Evolutionary conservation across 1,140 invertebrate species (phyloP).

Genomic region (Ceratina australensis): DNA sequence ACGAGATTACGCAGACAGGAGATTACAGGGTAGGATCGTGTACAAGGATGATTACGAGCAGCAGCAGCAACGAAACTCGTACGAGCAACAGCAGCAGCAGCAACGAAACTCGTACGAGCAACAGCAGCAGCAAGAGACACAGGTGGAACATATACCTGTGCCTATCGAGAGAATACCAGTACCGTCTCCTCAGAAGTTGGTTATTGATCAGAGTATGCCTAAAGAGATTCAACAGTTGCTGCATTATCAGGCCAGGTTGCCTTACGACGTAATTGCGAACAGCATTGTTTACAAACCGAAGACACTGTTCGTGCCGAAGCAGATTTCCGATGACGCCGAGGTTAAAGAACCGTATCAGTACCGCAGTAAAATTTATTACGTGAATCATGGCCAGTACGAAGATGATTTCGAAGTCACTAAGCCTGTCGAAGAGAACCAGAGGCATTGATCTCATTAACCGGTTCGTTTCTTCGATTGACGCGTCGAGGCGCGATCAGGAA

Average conservation of each 20-base stretch:
- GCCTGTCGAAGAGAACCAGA: slow-evolving; percentile 46
- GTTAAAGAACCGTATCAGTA: slow-evolving; percentile 66
- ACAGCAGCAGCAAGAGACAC: slow-evolving; percentile 32
- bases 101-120: not conserved
- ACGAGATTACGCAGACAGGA: slow-evolving; percentile 20
- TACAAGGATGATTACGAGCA: slow-evolving; percentile 60
- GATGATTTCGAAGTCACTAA: slow-evolving; percentile 39
- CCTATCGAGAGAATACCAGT: slow-evolving; percentile 18
- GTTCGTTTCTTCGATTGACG: not conserved
- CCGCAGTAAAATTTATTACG: slow-evolving; percentile 71
- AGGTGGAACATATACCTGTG: slow-evolving; percentile 34
- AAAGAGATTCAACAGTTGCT: slow-evolving; percentile 71
- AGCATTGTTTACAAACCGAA: slow-evolving; percentile 72
- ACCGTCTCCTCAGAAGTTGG: slow-evolving; percentile 7
- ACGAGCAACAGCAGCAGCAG: not conserved
- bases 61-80: slow-evolving; percentile 1
- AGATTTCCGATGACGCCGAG: slow-evolving; percentile 64
- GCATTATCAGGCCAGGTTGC: slow-evolving; percentile 72
- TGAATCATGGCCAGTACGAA: slow-evolving; percentile 47
- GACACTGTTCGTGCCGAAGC: slow-evolving; percentile 71
- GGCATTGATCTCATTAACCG: slow-evolving; percentile 31
- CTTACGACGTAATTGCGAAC: slow-evolving; percentile 76
- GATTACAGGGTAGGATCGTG: slow-evolving; percentile 41
- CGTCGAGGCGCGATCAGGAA: not conserved
- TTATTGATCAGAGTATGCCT: slow-evolving; percentile 67